Base-by-base conservation (phyloP, 2,797 vertebrate species). In the Staurois parvus region DNA sequence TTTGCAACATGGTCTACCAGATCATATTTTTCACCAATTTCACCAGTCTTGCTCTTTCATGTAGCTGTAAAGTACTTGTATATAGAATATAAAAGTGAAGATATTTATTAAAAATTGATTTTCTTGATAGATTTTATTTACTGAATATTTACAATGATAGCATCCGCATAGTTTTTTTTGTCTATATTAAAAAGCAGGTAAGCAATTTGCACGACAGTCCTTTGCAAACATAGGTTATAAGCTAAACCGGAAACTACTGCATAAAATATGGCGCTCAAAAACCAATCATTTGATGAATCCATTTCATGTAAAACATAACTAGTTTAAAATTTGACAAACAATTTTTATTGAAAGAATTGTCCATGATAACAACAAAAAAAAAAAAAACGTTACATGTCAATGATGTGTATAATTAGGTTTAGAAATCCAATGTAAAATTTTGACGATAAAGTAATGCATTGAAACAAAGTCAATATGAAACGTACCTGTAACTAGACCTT, bases 51-150 rank as follows among this genome's bases (percentile, higher is more conserved):
- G 87, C 93, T 91, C 92, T 93, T 92, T 90, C 93, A 92, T 94
- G 89, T 92, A 90, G 87, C 92, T 97, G 96, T 97, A 95, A 92
- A 97, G 93, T 94, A 93, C 91, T 93, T 98, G 97, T 97, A 97
- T 92, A 97, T 96, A 96, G 94, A 93, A 95, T 94, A 90, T 92
- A 96, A 94, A 96, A 93, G 92, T 91, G 91, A 93, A 94, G 92
- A 91, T 98, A 98, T 99, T 98, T 98, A 98, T 99, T 99, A 91
- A 96, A 94, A 92, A 89, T 91, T 91, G 90, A 94, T 89, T 91
- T 91, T 90, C 93, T 87, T 72, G 88, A 91, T 93, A 93, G 90
- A 88, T 93, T 93, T 94, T 91, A 89, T 92, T 90, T 92, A 89
- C 91, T 92, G 90, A 91, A 87, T 92, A 93, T 89, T 90, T 90